Conservation (phyloP, 2,888 invertebrate species). For the Lepas anatifera region DNA sequence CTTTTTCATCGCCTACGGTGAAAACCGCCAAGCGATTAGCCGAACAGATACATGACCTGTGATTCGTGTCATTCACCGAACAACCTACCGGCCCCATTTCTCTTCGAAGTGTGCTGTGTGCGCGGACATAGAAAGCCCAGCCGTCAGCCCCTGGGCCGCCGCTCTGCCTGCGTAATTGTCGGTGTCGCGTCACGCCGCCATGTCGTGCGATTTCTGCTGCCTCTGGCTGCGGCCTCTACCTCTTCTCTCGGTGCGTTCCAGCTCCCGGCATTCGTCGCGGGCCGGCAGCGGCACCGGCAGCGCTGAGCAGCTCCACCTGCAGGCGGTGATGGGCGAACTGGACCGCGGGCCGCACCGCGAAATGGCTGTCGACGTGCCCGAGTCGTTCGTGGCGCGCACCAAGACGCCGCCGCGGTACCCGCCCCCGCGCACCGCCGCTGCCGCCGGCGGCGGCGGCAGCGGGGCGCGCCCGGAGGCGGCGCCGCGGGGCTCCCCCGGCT, state of each 20-base stretch:
- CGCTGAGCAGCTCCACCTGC: slow-evolving; percentile 8
- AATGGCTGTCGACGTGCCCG: slow-evolving; percentile 98
- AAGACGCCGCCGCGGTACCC: slow-evolving; percentile 77
- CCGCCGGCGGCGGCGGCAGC: background rate
- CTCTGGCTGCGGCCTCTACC: background rate
- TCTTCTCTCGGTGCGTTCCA: background rate
- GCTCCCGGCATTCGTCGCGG: slow-evolving; percentile 5
- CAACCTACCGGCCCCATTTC: no score
- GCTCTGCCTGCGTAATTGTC: slow-evolving; percentile 3
- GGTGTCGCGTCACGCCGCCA: background rate
- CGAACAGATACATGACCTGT: no score
- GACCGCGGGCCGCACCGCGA: slow-evolving; percentile 75
- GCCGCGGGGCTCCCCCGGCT: slow-evolving; percentile 34
- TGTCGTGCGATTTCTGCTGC: background rate
- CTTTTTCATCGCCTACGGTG: no score
- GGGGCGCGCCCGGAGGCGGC: background rate
- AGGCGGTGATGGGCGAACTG: slow-evolving; percentile 25
- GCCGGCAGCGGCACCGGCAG: background rate
- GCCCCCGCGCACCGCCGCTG: slow-evolving; percentile 8
- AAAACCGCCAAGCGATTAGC: no score
- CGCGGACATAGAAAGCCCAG: no score
- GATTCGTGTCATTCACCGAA: no score
- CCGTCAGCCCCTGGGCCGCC: slow-evolving; percentile 16
- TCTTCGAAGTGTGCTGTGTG: no score
- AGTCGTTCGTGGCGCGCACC: slow-evolving; percentile 77